Base-by-base conservation (phyloP, 2,888 invertebrate species). In the Sesia bembeciformis region DNA sequence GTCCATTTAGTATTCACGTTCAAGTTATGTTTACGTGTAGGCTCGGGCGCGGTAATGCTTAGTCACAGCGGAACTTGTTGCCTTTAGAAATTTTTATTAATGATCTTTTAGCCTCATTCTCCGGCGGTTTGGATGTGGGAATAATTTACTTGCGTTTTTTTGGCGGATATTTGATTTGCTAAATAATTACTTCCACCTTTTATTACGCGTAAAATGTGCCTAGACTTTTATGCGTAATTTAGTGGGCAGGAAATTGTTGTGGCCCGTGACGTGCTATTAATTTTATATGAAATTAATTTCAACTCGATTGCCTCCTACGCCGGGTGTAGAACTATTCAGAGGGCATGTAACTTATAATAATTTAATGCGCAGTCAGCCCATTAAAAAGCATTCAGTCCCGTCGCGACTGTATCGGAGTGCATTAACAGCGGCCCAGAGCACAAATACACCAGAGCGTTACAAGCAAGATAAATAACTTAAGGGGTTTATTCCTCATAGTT, bases 381-480 rank as follows among this genome's bases (percentile, higher is more conserved):
- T 85, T 85, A 84, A 83, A 84, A 82, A 77, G 73, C 77, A 81
- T 84, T 84, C 81, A 81, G 71, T 68, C 70, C 58, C 63, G 67
- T 63, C 71, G 66, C 61, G 46, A 8, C 67, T 67, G 68, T 74
- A 70, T 70, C 70, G 62, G 65, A 71, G 68, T 70, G 70, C 70
- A 76, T 76, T 78, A 75, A 76, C 60, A 57, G 56, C 7, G 46
- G 46, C 46, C 46, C n/a, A 46, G 8, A 46, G 46, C 46, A 8
- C 46, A 23, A 8, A 46, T 46, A 46, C 46, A 46, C 23, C 23
- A 23, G 46, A 23, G 7, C 3, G 8, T 46, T 46, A 46, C 46
- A 46, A 46, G 8, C 8, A 46, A 8, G 46, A 46, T 46, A 46
- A 46, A 46, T 46, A 46, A 46, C 8, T 8, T 7, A 46, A 46